Evolutionary conservation across 2,113 vertebrate species (phyloP).

Genomic region (Raja brachyura): DNA sequence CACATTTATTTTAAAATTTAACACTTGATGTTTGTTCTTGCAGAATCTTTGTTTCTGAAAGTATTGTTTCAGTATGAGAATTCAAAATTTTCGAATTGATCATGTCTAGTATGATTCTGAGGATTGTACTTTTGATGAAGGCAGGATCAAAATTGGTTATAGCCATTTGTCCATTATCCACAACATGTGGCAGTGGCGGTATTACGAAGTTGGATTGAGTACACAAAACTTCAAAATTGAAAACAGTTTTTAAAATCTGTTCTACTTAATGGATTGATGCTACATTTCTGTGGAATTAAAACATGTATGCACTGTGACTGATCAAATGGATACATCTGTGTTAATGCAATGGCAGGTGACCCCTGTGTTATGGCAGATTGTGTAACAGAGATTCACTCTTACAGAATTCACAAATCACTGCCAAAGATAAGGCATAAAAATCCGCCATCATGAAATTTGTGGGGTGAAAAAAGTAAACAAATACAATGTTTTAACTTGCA

Average conservation of each 20-base stretch:
- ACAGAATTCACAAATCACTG: no score
- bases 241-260: background rate
- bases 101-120: background rate
- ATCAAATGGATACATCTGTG: no score
- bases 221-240: background rate
- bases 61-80: background rate
- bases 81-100: background rate
- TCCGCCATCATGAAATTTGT: no score
- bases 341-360: background rate
- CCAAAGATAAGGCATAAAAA: no score
- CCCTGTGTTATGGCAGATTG: background rate
- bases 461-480: no score
- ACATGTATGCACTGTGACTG: background rate
- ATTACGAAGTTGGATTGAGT: background rate
- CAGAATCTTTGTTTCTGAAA: background rate
- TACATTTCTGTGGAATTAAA: background rate
- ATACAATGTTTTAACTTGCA: no score
- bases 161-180: background rate
- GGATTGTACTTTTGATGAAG: background rate
- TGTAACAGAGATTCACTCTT: no score
- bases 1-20: background rate
- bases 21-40: background rate
- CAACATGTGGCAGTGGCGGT: background rate
- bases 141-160: background rate
- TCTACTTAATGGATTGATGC: background rate